A percentile compares a stretch with the other conserved stretches of the same genome.
Conservation (phyloP, 2,797 vertebrate genomes). For the Aphelocoma californica region DNA sequence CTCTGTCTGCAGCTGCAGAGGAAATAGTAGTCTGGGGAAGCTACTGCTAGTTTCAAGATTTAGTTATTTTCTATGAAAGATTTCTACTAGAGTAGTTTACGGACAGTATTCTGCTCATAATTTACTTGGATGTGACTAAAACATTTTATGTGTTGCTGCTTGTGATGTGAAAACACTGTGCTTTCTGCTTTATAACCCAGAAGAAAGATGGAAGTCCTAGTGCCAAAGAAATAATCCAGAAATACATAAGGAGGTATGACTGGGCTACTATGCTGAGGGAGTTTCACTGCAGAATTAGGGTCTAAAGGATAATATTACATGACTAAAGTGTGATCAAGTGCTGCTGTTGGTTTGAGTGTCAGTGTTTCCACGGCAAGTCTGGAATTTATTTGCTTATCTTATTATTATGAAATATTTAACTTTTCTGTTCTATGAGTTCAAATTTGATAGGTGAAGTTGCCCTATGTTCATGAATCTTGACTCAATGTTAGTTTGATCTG, state of each 20-base stretch:
- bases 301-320: not conserved
- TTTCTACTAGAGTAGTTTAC: not conserved
- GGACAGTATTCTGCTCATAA: not conserved
- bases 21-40: not conserved
- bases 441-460: not conserved
- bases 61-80: not conserved
- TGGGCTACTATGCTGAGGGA: not conserved
- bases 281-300: not conserved
- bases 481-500: not conserved
- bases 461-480: not conserved
- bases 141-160: not conserved
- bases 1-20: not conserved
- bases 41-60: not conserved
- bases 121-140: not conserved
- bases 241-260: not conserved
- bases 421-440: not conserved
- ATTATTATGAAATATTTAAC: not conserved
- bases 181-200: not conserved
- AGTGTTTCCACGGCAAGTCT: not conserved
- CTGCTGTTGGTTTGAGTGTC: not conserved
- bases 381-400: slow-evolving; percentile 19
- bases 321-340: not conserved
- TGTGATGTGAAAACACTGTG: not conserved
- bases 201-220: not conserved
- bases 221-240: not conserved